Conservation (phyloP, 2,888 invertebrate species). For the Lasioglossum oenotherae region DNA sequence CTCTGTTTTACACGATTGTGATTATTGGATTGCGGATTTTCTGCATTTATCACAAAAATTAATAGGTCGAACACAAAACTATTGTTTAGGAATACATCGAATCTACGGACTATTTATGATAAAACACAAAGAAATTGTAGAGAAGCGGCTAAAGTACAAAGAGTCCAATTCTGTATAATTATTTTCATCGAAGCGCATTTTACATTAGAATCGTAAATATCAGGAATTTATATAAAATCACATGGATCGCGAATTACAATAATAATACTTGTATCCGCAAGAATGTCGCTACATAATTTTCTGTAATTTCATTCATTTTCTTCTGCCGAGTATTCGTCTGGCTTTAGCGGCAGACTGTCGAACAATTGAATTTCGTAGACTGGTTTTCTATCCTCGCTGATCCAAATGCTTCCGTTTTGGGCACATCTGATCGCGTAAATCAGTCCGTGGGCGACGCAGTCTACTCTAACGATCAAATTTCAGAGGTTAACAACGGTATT, state of each 20-base stretch:
- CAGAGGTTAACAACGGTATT: background rate
- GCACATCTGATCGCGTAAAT: slow-evolving; percentile 80
- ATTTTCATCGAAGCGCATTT: background rate
- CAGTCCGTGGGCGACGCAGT: slow-evolving; percentile 78
- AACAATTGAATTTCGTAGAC: slow-evolving; percentile 79
- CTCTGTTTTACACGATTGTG: background rate
- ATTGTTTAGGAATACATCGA: background rate
- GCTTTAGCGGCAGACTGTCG: slow-evolving; percentile 74
- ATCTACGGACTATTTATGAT: background rate
- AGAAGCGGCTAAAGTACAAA: background rate
- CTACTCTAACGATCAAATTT: slow-evolving; percentile 71
- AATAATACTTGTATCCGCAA: slow-evolving; percentile 25
- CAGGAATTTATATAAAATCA: background rate
- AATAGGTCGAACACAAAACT: too few species aligned
- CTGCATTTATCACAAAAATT: too few species aligned
- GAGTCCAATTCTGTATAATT: background rate
- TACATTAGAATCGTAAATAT: background rate
- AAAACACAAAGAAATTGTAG: background rate
- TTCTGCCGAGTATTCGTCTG: background rate
- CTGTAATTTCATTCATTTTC: background rate
- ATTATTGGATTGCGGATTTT: too few species aligned
- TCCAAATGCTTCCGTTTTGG: slow-evolving; percentile 81
- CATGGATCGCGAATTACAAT: background rate
- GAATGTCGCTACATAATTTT: background rate
- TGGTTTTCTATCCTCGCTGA: slow-evolving; percentile 80